These are phyloP conservation scores for Bacillus rossius DNA, from an alignment of 1,140 invertebrate species.

Conservation along the genomic window DNA sequence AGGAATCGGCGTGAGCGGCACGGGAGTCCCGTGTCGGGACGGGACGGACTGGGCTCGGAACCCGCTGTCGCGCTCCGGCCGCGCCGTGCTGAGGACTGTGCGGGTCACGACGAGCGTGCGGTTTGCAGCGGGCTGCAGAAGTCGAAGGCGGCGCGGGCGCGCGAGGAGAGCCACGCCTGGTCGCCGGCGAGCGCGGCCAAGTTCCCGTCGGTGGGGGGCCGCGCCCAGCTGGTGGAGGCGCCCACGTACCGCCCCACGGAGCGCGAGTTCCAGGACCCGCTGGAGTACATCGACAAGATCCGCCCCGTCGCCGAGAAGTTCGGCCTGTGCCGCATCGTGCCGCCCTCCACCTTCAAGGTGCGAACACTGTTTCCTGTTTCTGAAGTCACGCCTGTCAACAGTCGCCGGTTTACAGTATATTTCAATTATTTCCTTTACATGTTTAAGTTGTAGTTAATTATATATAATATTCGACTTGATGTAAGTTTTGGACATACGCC, in stretches of 20 bases:
- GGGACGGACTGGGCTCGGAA: too few relatives aligned
- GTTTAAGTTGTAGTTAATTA: neutral
- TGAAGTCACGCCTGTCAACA: constrained; percentile 3
- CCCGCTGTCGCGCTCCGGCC: too few relatives aligned
- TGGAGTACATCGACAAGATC: constrained; percentile 85
- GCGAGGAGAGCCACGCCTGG: constrained; percentile 19
- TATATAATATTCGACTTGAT: constrained; percentile 1
- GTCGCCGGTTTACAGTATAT: too few relatives aligned
- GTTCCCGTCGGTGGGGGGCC: constrained; percentile 44
- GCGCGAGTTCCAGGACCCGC: constrained; percentile 84
- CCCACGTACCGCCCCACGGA: constrained; percentile 77
- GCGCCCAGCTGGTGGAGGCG: constrained; percentile 65
- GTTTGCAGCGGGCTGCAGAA: constrained; percentile 4
- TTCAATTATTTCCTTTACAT: too few relatives aligned
- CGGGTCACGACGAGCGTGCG: too few relatives aligned
- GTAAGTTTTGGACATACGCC: too few relatives aligned
- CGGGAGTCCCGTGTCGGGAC: too few relatives aligned
- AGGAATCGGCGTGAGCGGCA: too few relatives aligned
- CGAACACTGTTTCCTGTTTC: constrained; percentile 6
- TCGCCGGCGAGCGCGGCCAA: constrained; percentile 47
- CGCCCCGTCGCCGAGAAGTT: constrained; percentile 69
- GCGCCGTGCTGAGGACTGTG: too few relatives aligned
- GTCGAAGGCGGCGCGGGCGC: neutral
- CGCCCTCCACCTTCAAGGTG: constrained; percentile 79
- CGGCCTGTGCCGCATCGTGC: constrained; percentile 85